phyloP scores from a whole-genome alignment of 2,113 vertebrate genomes.

The Anarrhichthys ocellatus region DNA sequence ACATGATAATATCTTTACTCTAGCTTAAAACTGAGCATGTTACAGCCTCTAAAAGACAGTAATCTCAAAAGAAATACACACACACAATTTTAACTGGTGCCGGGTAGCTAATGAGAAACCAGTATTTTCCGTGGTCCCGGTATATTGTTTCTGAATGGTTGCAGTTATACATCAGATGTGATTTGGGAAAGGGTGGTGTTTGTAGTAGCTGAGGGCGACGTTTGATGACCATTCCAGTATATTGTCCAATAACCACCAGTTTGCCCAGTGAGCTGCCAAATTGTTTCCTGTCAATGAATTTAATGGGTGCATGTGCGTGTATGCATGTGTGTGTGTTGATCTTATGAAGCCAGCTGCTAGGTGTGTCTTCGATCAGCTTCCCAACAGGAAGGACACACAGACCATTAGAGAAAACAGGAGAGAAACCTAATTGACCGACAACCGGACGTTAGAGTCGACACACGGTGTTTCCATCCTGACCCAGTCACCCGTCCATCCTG shows the following conservation, averaged over 20 bases:
- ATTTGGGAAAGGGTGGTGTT: conserved; percentile 43
- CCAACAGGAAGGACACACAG: conserved; percentile 65
- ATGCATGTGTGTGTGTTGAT: conserved; percentile 30
- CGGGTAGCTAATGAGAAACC: conserved; percentile 10
- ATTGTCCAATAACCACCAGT: conserved; percentile 61
- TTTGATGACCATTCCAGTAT: conserved; percentile 54
- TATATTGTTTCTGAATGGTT: conserved; percentile 43
- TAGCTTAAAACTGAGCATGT: neutral
- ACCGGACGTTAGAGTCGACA: conserved; percentile 56
- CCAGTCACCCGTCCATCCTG: conserved; percentile 29
- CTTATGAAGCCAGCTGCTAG: conserved; percentile 55
- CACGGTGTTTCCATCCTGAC: conserved; percentile 50
- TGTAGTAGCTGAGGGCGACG: conserved; percentile 39
- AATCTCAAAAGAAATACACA: neutral
- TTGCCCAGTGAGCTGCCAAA: conserved; percentile 66
- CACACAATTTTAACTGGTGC: neutral
- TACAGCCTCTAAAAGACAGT: neutral
- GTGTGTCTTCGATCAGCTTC: conserved; percentile 64
- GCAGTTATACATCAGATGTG: conserved; percentile 22
- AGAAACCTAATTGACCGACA: conserved; percentile 68
- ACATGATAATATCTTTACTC: neutral
- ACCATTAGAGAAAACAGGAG: conserved; percentile 58
- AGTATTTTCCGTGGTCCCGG: neutral
- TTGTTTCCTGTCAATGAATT: conserved; percentile 67
- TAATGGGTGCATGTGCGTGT: neutral